These are phyloP conservation scores for Rhea americana DNA, from an alignment of 2,113 vertebrate species.

Conservation along the genomic window DNA sequence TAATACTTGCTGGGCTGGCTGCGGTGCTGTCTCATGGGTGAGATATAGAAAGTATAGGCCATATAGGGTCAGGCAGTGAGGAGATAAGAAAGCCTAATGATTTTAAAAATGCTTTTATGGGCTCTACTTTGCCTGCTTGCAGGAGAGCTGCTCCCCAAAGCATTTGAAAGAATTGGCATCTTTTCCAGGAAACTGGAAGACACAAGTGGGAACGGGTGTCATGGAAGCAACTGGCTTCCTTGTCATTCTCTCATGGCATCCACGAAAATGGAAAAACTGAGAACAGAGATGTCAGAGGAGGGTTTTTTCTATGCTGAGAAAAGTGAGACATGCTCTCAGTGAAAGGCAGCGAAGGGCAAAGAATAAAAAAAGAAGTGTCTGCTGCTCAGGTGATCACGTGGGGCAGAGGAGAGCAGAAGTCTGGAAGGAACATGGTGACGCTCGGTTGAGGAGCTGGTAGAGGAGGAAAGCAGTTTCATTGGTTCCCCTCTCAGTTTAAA, in stretches of 20 bases:
- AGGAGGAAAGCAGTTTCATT: constrained; percentile 1
- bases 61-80: not conserved
- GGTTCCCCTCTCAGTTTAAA: constrained; percentile 1
- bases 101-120: not conserved
- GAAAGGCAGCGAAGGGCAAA: not conserved
- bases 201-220: not conserved
- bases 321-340: not conserved
- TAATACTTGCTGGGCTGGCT: not conserved
- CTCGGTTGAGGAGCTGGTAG: not conserved
- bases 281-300: not conserved
- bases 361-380: not conserved
- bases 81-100: not conserved
- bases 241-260: not conserved
- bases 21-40: not conserved
- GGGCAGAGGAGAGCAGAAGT: not conserved
- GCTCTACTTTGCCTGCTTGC: not conserved
- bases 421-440: not conserved
- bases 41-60: not conserved
- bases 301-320: not conserved
- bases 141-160: not conserved
- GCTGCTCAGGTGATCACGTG: not conserved
- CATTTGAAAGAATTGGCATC: not conserved
- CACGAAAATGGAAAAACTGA: not conserved
- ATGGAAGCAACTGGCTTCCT: not conserved
- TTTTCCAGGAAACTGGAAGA: not conserved